Base-by-base conservation (phyloP, 2,888 invertebrate species). In the Diloba caeruleocephala region DNA sequence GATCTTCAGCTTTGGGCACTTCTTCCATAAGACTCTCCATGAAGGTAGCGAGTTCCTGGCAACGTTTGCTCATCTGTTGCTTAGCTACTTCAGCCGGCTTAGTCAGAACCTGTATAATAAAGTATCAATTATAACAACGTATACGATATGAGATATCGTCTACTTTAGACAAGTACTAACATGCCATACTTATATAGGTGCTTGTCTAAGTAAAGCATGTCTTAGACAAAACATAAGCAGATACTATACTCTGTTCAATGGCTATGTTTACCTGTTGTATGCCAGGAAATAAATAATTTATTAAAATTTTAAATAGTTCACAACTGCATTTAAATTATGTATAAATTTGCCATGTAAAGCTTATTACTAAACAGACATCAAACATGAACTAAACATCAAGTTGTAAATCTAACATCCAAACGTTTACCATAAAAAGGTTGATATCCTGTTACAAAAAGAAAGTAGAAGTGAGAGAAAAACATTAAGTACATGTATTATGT, bases 21-120 rank as follows among this genome's bases (percentile, higher is more conserved):
- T 96, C 96, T 53, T 96, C 95, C 86, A 96, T 95, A 1, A 97
- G 85, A 21, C 92, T 95, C 81, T 97, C 96, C 96, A 97, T 96
- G 76, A 96, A 96, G 7, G 94, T 92, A 0, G 96, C 95, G 15
- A 98, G 85, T 56, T 97, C 96, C 79, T 96, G 96, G 51, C 96
- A 96, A 8, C 96, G 94, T 64, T 96, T 95, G 8, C 94, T 95
- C 60, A 96, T 95, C 70, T 95, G 95, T 72, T 95, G 95, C 76
- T 96, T 96, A 0, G 94, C 95, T 7, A 90, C 84, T 75, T 95
- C 95, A 1, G 94, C 92, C 0, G 94, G 93, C 44, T 90, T 90
- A 2, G 87, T 87, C 3, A 89, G 73, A 4, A 84, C 88, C 94
- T 94, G 64, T 36, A 12, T 28, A 43, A 39, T 38, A 14, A 41